Conservation (phyloP, 2,113 vertebrate species). For the mouse (Mus musculus) region DNA sequence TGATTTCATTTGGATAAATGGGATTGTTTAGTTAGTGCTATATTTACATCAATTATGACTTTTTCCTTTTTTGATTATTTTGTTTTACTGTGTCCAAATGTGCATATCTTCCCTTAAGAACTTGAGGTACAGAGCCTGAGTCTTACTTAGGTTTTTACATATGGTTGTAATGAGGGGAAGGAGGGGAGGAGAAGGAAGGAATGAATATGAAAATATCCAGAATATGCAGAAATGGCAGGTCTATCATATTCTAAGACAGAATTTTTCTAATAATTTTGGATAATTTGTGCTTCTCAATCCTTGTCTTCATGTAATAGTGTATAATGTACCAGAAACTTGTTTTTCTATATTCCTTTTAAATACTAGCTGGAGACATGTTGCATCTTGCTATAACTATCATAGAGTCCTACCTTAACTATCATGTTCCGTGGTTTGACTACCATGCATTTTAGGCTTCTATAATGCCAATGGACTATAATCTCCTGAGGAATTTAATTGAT, state of each 20-base stretch:
- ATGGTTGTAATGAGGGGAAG: neutral
- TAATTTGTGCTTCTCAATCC: neutral
- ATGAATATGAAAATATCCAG: too few species aligned
- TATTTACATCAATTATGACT: neutral
- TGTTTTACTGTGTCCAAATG: neutral
- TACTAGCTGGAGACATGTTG: neutral
- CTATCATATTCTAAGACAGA: neutral
- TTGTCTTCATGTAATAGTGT: neutral
- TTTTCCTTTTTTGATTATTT: neutral
- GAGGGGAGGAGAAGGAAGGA: neutral
- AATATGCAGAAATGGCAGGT: neutral
- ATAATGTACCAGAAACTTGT: neutral
- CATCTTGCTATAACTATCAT: neutral
- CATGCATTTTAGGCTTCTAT: neutral
- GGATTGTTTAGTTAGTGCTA: neutral
- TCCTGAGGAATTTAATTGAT: constrained; percentile 25
- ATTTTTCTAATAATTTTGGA: neutral
- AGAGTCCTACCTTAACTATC: neutral
- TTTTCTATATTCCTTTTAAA: neutral
- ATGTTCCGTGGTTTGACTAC: neutral
- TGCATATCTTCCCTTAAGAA: neutral
- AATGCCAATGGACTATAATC: neutral
- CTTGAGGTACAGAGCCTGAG: neutral
- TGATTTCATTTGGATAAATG: neutral
- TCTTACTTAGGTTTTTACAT: neutral